Evolutionary conservation across 2,888 invertebrate species (phyloP).

Genomic region (Neocrepidodera transversa): DNA sequence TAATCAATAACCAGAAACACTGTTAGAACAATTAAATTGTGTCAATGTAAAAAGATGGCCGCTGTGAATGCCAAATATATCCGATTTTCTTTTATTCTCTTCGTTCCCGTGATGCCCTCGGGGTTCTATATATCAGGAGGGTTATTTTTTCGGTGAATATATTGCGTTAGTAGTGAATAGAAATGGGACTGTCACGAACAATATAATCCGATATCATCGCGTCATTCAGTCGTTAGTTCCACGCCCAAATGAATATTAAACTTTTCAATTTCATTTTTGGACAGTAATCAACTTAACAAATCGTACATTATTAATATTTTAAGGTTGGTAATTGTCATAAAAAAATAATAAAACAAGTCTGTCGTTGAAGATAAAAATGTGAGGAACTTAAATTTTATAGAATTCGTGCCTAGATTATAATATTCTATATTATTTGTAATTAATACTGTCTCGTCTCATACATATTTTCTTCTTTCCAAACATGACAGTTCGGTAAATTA

Average conservation of each 20-base stretch:
- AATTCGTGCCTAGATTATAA: no score
- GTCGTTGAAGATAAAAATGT: no score
- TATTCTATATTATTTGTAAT: no score
- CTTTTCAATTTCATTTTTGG: not conserved
- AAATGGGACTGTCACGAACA: constrained; percentile 54
- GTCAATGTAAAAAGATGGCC: constrained; percentile 46
- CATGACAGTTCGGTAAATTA: no score
- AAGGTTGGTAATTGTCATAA: no score
- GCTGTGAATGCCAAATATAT: constrained; percentile 40
- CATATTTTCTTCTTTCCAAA: no score
- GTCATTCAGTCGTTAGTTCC: constrained; percentile 42
- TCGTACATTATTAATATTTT: no score
- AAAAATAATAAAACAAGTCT: no score
- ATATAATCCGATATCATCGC: constrained; percentile 53
- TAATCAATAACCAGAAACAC: no score
- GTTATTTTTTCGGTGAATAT: constrained; percentile 22
- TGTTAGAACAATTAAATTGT: no score
- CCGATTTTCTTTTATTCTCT: constrained; percentile 40
- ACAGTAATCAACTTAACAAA: not conserved
- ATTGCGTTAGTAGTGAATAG: constrained; percentile 10
- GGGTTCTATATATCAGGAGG: constrained; percentile 32
- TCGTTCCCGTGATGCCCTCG: constrained; percentile 21
- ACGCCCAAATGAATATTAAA: constrained; percentile 48
- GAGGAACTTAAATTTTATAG: no score
- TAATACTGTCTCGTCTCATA: no score